phyloP scores from a whole-genome alignment of 1,140 invertebrate species.

The Apis cerana region DNA sequence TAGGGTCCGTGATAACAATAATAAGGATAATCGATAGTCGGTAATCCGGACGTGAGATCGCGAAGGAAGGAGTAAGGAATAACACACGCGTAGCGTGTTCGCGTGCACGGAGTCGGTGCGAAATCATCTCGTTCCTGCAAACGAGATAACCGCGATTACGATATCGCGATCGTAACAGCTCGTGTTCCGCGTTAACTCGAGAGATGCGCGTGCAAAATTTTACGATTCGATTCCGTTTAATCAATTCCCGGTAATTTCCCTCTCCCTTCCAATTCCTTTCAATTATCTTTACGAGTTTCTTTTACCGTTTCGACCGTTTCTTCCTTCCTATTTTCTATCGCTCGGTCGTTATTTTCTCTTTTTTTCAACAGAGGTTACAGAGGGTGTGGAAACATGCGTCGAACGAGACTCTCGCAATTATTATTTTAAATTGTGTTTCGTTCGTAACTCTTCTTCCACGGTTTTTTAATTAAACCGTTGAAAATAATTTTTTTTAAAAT shows the following conservation, averaged over 20 bases:
- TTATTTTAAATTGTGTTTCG: too few species aligned
- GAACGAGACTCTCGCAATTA: too few species aligned
- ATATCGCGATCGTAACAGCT: conserved; percentile 10
- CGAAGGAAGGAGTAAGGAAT: not conserved
- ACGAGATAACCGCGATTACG: conserved; percentile 35
- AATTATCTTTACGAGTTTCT: not conserved
- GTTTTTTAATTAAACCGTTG: not conserved
- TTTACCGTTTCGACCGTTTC: not conserved
- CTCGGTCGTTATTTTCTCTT: not conserved
- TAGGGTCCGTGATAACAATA: conserved; percentile 37
- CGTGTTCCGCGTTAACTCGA: not conserved
- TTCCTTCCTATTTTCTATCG: not conserved
- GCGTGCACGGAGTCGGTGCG: conserved; percentile 1
- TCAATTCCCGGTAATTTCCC: not conserved
- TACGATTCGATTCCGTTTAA: not conserved
- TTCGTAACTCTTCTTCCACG: too few species aligned
- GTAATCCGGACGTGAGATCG: conserved; percentile 29
- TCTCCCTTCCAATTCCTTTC: not conserved
- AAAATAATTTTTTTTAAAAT: not conserved
- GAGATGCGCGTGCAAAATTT: too few species aligned
- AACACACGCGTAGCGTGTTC: not conserved
- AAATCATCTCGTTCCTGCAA: conserved; percentile 24
- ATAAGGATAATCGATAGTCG: conserved; percentile 52
- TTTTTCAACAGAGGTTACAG: too few species aligned
- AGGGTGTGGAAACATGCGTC: too few species aligned